Evolutionary conservation across 2,888 invertebrate genomes (phyloP), one percentile per base, ranked within the genome.

Genomic region (Dastarcus helophoroides): DNA sequence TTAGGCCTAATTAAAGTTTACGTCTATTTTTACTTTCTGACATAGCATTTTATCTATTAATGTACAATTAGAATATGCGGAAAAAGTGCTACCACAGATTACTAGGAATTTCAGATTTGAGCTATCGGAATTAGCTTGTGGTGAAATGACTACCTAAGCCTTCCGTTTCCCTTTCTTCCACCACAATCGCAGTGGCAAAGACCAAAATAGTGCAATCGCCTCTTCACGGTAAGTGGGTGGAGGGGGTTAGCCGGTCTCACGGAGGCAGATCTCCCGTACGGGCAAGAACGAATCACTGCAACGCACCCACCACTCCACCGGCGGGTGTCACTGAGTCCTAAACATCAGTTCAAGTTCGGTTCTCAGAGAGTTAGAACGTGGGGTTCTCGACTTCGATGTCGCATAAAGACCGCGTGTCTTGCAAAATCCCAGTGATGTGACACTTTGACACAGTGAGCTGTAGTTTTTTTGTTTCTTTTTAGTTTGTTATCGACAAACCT

Each of bases 191-290:
- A n/a, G n/a, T n/a, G n/a, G n/a, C n/a, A n/a, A n/a, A n/a, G n/a
- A n/a, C n/a, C n/a, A n/a, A n/a, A n/a, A n/a, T 31, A 42, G 42
- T 42, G 41, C 41, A 42, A 42, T 46, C 39, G 41, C 43, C 43
- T 42, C 40, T 39, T 38, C 40, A 38, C 33, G 42, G 38, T 39
- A 46, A 47, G 50, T 50, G 50, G 55, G 52, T 49, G 51, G 50
- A 44, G 56, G 54, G 52, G 48, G 41, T 36, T 33, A 35, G n/a
- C 33, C 41, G 41, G 35, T 39, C 44, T 42, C 41, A 46, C 41
- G 56, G 55, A 55, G 58, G 58, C 56, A 53, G 56, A n/a, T n/a
- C n/a, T n/a, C n/a, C n/a, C n/a, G n/a, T 50, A 41, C 52, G 44
- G 49, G 37, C 39, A 41, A 38, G 44, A 48, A 44, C 58, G 58